Base-by-base conservation (phyloP, 1,140 invertebrate genomes). In the Drosophila lowei region DNA sequence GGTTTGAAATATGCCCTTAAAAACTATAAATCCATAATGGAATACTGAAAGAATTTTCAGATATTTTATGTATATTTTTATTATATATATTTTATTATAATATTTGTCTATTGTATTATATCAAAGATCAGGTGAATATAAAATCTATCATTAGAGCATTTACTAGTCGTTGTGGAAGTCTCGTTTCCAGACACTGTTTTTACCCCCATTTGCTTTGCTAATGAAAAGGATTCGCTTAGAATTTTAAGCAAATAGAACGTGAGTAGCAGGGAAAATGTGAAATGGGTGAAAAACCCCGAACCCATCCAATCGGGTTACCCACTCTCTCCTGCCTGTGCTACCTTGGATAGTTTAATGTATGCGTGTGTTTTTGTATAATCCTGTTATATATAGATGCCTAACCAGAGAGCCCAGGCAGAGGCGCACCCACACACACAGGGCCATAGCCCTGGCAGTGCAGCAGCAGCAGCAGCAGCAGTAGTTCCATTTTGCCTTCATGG, bases 171-270 rank as follows among this genome's bases (percentile, higher is more conserved):
- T 34, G 1, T 50, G 3, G 2, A 0, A 1, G 8, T 30, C 21
- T 15, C 11, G 25, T 21, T 42, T 6, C 16, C 42, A 63, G 49
- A 56, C 11, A 38, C 49, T 55, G 38, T 47, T 15, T 15, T 47
- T 58, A 43, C 49, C 18, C 34, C 41, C 62, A 66, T 71, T 75
- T 55, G 59, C 65, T 58, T 61, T 83, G 68, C 84, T 89, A 89
- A 88, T 88, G 84, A 88, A 88, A 88, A 77, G 78, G 72, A 88
- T 86, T 88, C 83, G 84, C 73, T 88, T 83, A 88, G 84, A 88
- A 88, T 79, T 73, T 77, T 88, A 89, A 88, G 79, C 83, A 88
- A 88, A 88, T 89, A 89, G 83, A 71, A 88, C 83, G 75, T 89
- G 83, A 89, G 78, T 83, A 79, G 83, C 75, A 79, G 83, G 83